Evolutionary conservation across 2,888 invertebrate species (phyloP).

Genomic region (Parasteatoda lunata): DNA sequence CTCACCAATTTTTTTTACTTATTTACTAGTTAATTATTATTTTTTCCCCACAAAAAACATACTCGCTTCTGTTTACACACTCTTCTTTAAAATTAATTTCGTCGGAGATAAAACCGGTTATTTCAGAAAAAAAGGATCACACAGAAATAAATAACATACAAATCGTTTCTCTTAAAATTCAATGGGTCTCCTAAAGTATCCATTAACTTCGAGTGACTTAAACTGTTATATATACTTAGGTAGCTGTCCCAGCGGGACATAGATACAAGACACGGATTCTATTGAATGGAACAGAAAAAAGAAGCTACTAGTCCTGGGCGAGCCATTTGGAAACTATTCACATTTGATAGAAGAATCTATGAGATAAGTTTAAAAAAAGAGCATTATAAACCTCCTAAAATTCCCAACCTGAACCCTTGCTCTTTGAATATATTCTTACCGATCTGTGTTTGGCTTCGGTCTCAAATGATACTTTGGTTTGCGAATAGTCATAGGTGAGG

Average conservation of each 20-base stretch:
- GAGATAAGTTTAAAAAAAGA: constrained; percentile 47
- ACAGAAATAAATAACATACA: constrained; percentile 46
- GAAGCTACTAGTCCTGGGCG: constrained; percentile 5
- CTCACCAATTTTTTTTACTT: no score
- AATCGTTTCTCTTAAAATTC: constrained; percentile 53
- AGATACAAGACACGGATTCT: constrained; percentile 39
- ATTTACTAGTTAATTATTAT: no score
- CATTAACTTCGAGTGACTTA: constrained; percentile 29
- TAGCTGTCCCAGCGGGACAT: constrained; percentile 38
- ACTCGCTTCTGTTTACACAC: constrained; percentile 1
- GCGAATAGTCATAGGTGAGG: constrained; percentile 9
- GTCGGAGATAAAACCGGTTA: constrained; percentile 40
- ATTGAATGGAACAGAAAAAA: constrained; percentile 39
- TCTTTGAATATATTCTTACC: constrained; percentile 10
- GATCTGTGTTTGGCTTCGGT: constrained; percentile 21
- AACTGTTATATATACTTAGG: constrained; percentile 19
- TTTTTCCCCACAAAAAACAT: no score
- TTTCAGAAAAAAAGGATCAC: constrained; percentile 27
- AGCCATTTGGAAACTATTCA: constrained; percentile 42
- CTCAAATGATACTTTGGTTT: constrained; percentile 28
- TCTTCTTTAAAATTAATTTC: constrained; percentile 20
- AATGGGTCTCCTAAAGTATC: constrained; percentile 43
- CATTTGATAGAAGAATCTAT: constrained; percentile 38
- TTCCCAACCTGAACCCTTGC: constrained; percentile 32
- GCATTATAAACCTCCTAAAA: constrained; percentile 9